phyloP scores from a whole-genome alignment of 2,888 invertebrate species.

The Nomada ruficornis region DNA sequence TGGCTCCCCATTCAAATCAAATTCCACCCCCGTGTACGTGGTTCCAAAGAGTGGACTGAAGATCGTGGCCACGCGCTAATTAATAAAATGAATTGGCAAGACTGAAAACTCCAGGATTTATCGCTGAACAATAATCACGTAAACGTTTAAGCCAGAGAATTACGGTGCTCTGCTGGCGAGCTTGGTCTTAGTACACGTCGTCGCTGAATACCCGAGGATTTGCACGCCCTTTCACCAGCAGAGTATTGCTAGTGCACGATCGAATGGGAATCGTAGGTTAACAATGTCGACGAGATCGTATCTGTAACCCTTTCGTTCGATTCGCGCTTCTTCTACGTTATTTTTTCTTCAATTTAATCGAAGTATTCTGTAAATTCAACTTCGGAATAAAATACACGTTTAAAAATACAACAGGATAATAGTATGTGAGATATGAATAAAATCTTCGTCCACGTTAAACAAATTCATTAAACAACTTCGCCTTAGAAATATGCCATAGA shows the following conservation, averaged over 20 bases:
- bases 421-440: no score
- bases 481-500: background rate
- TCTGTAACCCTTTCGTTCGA: background rate
- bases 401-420: no score
- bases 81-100: constrained; percentile 54
- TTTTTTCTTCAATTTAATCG: no score
- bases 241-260: constrained; percentile 11
- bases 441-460: no score
- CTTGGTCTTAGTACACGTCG: constrained; percentile 52
- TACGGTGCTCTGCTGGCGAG: constrained; percentile 40
- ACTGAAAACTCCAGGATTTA: constrained; percentile 46
- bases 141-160: constrained; percentile 64
- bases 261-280: constrained; percentile 8
- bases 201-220: constrained; percentile 53
- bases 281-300: background rate
- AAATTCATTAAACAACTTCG: no score
- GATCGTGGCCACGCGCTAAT: constrained; percentile 31
- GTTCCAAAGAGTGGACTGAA: background rate
- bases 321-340: no score
- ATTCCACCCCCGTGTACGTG: no score
- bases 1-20: background rate
- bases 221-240: constrained; percentile 24
- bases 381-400: no score
- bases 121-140: constrained; percentile 58
- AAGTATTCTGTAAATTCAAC: no score